phyloP scores from a whole-genome alignment of 2,797 vertebrate genomes.

The Coluber constrictor region DNA sequence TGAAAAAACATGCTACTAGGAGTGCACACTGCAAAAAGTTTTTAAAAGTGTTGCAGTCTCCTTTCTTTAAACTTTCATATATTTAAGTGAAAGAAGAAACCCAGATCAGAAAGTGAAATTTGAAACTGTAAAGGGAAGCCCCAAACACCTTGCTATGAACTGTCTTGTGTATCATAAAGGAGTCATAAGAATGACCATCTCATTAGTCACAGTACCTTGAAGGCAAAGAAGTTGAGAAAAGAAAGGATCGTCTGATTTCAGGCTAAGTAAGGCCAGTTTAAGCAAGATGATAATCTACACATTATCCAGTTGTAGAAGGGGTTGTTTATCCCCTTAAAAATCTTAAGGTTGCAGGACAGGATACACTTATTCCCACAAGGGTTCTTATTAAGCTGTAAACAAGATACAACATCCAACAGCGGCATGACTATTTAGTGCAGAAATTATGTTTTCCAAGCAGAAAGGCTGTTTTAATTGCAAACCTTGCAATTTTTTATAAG shows the following conservation, averaged over 20 bases:
- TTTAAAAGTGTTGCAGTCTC: neutral
- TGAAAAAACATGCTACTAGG: neutral
- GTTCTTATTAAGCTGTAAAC: neutral
- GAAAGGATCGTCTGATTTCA: neutral
- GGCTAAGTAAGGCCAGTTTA: neutral
- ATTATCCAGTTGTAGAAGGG: neutral
- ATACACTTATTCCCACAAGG: neutral
- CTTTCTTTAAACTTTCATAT: neutral
- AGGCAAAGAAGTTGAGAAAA: neutral
- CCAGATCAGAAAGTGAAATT: neutral
- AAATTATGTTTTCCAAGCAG: neutral
- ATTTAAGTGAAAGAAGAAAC: neutral
- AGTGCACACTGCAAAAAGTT: neutral
- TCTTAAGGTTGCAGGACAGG: no score
- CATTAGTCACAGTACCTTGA: neutral
- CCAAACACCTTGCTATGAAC: neutral
- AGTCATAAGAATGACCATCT: neutral
- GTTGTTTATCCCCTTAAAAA: neutral
- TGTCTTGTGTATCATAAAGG: neutral
- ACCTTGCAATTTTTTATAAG: neutral
- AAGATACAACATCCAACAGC: neutral
- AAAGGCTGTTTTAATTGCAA: neutral
- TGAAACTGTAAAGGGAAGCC: neutral
- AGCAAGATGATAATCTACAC: neutral
- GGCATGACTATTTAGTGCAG: neutral